phyloP scores from a whole-genome alignment of 2,113 vertebrate species.

The Onychostruthus taczanowskii region DNA sequence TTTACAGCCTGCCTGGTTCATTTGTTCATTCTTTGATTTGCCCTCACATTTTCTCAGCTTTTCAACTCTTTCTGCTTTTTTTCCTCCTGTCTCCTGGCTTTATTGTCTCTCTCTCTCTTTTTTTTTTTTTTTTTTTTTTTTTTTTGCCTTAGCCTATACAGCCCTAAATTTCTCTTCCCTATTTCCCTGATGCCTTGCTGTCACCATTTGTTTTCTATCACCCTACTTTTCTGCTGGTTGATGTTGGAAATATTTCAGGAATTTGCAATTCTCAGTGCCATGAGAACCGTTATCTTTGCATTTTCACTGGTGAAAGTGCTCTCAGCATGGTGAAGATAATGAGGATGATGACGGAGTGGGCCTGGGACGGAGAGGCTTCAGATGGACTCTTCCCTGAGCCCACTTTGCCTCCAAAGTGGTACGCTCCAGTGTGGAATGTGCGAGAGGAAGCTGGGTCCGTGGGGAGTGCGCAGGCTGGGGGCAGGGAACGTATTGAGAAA shows the following conservation, averaged over 20 bases:
- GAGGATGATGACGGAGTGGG: conserved; percentile 11
- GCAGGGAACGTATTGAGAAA: conserved; percentile 51
- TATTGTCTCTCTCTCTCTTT: neutral
- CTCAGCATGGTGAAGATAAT: neutral
- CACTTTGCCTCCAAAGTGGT: conserved; percentile 37
- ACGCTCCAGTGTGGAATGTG: conserved; percentile 68
- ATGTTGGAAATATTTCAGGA: conserved; percentile 78
- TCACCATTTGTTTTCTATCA: conserved; percentile 78
- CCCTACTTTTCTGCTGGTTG: conserved; percentile 70
- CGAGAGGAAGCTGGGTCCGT: conserved; percentile 64
- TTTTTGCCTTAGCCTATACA: neutral
- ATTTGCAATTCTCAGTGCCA: conserved; percentile 77
- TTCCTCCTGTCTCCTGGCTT: neutral
- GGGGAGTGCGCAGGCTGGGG: conserved; percentile 36
- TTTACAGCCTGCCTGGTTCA: conserved; percentile 31
- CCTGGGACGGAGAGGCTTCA: conserved; percentile 9
- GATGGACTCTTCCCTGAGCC: conserved; percentile 72
- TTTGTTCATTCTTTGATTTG: conserved; percentile 38
- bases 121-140: neutral
- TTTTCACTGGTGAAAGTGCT: conserved; percentile 69
- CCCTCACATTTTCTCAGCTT: conserved; percentile 9
- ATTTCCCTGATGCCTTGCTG: conserved; percentile 60
- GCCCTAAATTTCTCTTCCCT: conserved; percentile 8
- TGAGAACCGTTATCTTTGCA: conserved; percentile 74
- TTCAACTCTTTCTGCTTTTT: neutral